A percentile compares a stretch with the other conserved stretches of the same genome.
Evolutionary conservation across 2,888 invertebrate species (phyloP).

Genomic region (Scaptomyza caliginosa): DNA sequence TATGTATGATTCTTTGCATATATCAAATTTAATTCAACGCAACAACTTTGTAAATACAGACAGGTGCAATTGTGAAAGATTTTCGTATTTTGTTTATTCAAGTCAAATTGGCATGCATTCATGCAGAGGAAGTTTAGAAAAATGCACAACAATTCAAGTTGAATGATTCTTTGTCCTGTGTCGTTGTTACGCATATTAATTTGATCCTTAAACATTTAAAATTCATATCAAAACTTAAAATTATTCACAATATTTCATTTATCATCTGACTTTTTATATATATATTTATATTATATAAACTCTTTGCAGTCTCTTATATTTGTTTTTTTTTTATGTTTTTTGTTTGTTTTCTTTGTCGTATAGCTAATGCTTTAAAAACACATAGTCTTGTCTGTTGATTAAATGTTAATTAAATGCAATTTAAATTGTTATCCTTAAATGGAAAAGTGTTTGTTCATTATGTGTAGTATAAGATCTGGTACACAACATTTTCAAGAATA

Average conservation of each 20-base stretch:
- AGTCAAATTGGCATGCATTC: slow-evolving; percentile 20
- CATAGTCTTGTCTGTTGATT: slow-evolving; percentile 68
- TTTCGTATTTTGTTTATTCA: slow-evolving; percentile 5
- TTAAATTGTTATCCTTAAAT: slow-evolving; percentile 12
- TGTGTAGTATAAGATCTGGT: slow-evolving; percentile 32
- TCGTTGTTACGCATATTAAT: background rate
- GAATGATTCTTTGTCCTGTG: background rate
- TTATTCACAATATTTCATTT: slow-evolving; percentile 44
- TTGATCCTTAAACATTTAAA: slow-evolving; percentile 6
- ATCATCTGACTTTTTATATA: slow-evolving; percentile 32
- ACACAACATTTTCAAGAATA: slow-evolving; percentile 64
- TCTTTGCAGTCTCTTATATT: slow-evolving; percentile 67
- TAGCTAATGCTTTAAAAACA: slow-evolving; percentile 71
- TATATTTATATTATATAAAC: slow-evolving; percentile 38
- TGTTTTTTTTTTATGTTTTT: slow-evolving; percentile 15
- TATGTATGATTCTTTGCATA: slow-evolving; percentile 20
- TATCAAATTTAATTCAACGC: slow-evolving; percentile 10
- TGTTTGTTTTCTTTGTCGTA: slow-evolving; percentile 26
- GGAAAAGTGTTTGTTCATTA: slow-evolving; percentile 9
- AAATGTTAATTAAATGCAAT: slow-evolving; percentile 52
- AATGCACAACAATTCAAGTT: slow-evolving; percentile 22
- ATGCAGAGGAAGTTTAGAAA: background rate
- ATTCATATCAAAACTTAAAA: slow-evolving; percentile 20
- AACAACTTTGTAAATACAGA: background rate
- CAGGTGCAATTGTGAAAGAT: slow-evolving; percentile 10